Evolutionary conservation across 1,140 invertebrate genomes (phyloP).

Genomic region (Calliphora vicina): DNA sequence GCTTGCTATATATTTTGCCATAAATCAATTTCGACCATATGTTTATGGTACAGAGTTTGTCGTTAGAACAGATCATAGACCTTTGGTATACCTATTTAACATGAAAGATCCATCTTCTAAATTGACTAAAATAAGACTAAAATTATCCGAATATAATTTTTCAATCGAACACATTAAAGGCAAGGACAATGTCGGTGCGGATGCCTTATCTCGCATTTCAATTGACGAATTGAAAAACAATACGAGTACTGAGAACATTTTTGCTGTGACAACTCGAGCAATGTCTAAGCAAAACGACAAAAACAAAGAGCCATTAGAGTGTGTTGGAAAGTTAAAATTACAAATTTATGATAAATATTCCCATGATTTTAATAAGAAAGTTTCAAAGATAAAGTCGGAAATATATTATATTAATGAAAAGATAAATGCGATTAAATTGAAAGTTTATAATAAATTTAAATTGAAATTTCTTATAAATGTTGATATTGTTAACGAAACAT

Average conservation of each 20-base stretch:
- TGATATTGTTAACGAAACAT: not conserved
- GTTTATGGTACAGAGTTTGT: not conserved
- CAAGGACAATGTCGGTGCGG: not conserved
- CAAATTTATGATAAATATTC: not conserved
- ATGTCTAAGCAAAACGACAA: not conserved
- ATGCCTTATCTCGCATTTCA: constrained; percentile 5
- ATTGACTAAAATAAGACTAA: not conserved
- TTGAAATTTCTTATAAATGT: not conserved
- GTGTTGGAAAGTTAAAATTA: not conserved
- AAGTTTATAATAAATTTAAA: not conserved
- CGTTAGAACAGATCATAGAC: not conserved
- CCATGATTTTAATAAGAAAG: not conserved
- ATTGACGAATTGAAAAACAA: not conserved
- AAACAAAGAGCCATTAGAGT: not conserved
- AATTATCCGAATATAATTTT: not conserved
- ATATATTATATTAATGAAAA: not conserved
- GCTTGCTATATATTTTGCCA: not conserved
- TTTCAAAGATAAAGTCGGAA: not conserved
- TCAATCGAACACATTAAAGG: not conserved
- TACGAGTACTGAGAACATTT: not conserved
- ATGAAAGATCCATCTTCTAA: not conserved
- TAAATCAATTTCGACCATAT: constrained; percentile 7
- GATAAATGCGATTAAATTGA: not conserved
- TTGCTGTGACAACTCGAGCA: not conserved
- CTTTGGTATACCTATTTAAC: not conserved